Conservation (phyloP, 2,113 vertebrate genomes). For the Muntiacus reevesi region DNA sequence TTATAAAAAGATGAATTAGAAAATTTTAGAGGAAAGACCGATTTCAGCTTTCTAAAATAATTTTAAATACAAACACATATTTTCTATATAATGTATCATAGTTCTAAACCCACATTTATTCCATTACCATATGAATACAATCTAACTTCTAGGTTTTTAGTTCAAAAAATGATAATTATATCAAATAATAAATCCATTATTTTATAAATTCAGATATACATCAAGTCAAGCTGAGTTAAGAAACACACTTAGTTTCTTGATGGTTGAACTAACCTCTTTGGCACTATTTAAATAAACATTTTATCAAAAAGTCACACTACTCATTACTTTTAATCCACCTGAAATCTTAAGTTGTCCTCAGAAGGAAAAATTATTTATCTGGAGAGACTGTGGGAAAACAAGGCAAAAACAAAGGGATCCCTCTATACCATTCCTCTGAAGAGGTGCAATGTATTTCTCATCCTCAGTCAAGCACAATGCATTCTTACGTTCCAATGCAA, state of each 20-base stretch:
- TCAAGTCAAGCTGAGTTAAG: conserved; percentile 20
- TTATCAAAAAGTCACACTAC: conserved; percentile 26
- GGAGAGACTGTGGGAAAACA: not conserved
- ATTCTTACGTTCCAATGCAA: not conserved
- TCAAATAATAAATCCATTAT: conserved; percentile 35
- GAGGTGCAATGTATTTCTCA: not conserved
- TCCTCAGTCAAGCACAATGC: not conserved
- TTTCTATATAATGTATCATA: conserved; percentile 21
- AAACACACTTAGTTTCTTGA: conserved; percentile 17
- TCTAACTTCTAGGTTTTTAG: conserved; percentile 18
- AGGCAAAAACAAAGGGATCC: not conserved
- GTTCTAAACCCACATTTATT: conserved; percentile 15
- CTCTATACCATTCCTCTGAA: not conserved
- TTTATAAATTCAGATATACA: conserved; percentile 42
- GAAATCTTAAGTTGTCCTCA: not conserved
- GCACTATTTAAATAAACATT: conserved; percentile 20
- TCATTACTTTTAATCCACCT: conserved; percentile 19
- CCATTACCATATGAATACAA: not conserved
- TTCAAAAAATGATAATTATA: conserved; percentile 14
- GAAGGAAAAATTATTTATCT: not conserved
- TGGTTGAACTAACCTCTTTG: not conserved
- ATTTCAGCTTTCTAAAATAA: not conserved
- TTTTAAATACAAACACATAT: conserved; percentile 1
- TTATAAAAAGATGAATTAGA: not conserved
- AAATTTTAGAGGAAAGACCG: conserved; percentile 11